These are phyloP conservation scores for Epizoanthus illoricatus DNA, from an alignment of 92 coral and sea anemone species.

Conservation along the genomic window DNA sequence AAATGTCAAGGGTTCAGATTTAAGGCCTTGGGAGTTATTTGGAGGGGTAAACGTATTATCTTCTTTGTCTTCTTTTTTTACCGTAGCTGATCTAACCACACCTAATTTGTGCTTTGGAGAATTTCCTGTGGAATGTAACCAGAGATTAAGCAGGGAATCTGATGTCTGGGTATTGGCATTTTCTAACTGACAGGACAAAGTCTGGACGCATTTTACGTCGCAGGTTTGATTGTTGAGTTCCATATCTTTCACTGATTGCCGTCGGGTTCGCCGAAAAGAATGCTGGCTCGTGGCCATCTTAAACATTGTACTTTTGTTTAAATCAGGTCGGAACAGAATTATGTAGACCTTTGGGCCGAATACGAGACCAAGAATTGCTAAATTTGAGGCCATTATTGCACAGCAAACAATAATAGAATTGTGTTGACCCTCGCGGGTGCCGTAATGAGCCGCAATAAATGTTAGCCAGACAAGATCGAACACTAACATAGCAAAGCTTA, in stretches of 20 bases:
- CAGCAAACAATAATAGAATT: slow-evolving; percentile 57
- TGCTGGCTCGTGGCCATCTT: slow-evolving; percentile 33
- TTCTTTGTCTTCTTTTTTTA: no score
- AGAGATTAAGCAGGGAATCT: no score
- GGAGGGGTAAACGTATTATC: no score
- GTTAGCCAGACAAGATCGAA: slow-evolving; percentile 65
- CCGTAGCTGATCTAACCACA: no score
- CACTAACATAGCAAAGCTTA: slow-evolving; percentile 60
- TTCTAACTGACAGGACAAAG: no score
- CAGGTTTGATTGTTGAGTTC: no score
- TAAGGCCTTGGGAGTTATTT: no score
- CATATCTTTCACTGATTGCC: neutral
- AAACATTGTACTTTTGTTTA: slow-evolving; percentile 54
- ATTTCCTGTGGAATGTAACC: no score
- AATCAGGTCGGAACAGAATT: slow-evolving; percentile 53
- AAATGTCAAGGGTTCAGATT: no score
- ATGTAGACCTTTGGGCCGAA: slow-evolving; percentile 68
- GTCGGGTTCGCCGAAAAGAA: slow-evolving; percentile 32
- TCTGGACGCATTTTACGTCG: no score
- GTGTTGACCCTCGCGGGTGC: slow-evolving; percentile 59
- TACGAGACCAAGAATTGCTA: slow-evolving; percentile 57
- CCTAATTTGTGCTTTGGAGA: no score
- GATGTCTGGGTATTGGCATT: no score
- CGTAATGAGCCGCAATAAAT: slow-evolving; percentile 59
- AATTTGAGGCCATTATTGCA: slow-evolving; percentile 57